Evolutionary conservation across 2,888 invertebrate genomes (phyloP).

Genomic region (Lumbricus terrestris): DNA sequence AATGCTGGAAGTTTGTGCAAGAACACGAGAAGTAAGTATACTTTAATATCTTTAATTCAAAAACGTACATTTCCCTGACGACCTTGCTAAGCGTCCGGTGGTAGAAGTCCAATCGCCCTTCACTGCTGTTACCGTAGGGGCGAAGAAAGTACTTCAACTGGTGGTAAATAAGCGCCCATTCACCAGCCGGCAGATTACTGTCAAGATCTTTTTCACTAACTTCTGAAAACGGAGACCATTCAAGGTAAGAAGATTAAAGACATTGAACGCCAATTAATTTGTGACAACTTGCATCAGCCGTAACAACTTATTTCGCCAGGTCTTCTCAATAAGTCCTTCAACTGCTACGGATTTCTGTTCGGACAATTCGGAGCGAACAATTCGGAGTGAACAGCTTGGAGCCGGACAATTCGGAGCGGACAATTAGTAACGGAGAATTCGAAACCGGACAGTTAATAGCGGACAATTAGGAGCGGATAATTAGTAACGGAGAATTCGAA

Average conservation of each 20-base stretch:
- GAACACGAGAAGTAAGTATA: neutral
- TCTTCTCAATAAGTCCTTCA: neutral
- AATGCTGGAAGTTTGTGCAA: neutral
- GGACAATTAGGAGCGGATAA: too few relatives aligned
- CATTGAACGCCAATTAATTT: too few relatives aligned
- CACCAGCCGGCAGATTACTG: slow-evolving; percentile 44
- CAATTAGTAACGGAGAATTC: too few relatives aligned
- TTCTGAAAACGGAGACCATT: neutral
- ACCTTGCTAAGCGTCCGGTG: slow-evolving; percentile 58
- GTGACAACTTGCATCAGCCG: too few relatives aligned
- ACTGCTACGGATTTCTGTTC: neutral
- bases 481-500: too few relatives aligned
- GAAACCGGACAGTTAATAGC: too few relatives aligned
- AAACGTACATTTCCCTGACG: slow-evolving; percentile 55
- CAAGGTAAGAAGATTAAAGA: neutral
- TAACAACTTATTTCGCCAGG: too few relatives aligned
- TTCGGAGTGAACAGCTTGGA: too few relatives aligned
- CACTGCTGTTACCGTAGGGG: slow-evolving; percentile 55
- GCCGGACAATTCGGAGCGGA: too few relatives aligned
- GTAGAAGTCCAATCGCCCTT: slow-evolving; percentile 56
- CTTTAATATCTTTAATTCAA: neutral
- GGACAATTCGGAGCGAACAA: too few relatives aligned
- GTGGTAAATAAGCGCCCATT: slow-evolving; percentile 53
- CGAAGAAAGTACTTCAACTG: slow-evolving; percentile 52
- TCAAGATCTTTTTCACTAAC: neutral